These are phyloP conservation scores for Lonchura striata DNA, from an alignment of 2,113 vertebrate species.

Conservation along the genomic window DNA sequence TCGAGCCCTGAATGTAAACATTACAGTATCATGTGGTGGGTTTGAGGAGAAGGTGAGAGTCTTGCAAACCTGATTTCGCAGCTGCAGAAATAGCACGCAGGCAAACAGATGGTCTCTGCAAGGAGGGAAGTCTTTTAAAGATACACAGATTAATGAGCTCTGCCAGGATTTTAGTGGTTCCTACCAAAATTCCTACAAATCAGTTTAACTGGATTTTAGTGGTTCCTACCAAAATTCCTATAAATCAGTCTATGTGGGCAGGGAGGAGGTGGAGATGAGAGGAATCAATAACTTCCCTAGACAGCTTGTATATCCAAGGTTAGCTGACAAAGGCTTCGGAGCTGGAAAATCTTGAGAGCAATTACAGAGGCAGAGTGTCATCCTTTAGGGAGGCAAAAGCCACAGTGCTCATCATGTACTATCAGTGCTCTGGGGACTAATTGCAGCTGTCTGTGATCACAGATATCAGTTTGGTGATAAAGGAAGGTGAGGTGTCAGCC, in stretches of 20 bases:
- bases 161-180: background rate
- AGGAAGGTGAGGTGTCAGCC: conserved; percentile 10
- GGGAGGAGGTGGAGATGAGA: background rate
- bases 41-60: conserved; percentile 44
- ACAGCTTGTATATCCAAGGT: background rate
- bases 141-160: background rate
- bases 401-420: background rate
- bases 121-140: background rate
- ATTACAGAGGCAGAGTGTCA: background rate
- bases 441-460: background rate
- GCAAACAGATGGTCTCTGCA: conserved; percentile 25
- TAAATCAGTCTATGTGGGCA: background rate
- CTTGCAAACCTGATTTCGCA: conserved; percentile 37
- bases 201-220: background rate
- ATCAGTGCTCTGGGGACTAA: background rate
- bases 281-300: conserved; percentile 31
- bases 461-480: background rate
- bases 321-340: conserved; percentile 21
- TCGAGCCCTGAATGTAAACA: background rate
- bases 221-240: conserved; percentile 4
- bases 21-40: background rate
- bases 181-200: background rate
- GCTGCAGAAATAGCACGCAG: background rate
- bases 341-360: background rate
- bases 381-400: background rate